phyloP scores from a whole-genome alignment of 2,888 invertebrate species.

The Dorcus parallelipipedus region DNA sequence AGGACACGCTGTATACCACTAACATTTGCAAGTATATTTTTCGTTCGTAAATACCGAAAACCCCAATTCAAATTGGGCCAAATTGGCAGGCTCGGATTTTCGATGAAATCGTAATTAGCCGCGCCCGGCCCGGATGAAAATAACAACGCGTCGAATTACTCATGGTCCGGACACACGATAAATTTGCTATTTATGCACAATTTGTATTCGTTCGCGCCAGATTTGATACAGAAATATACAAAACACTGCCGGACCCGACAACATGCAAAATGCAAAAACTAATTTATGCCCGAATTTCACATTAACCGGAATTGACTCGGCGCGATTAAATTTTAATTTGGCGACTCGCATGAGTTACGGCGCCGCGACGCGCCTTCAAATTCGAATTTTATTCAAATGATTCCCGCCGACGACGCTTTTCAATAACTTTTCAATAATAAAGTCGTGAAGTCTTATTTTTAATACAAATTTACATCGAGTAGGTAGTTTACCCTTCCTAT shows the following conservation, averaged over 20 bases:
- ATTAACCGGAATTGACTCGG: not conserved
- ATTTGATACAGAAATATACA: not conserved
- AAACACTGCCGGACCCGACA: not conserved
- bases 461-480: not conserved
- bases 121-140: too few species aligned
- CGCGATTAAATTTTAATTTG: not conserved
- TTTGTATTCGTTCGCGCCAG: constrained; percentile 5
- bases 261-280: not conserved
- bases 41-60: too few species aligned
- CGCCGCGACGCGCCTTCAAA: not conserved
- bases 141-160: too few species aligned
- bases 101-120: too few species aligned
- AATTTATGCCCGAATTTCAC: not conserved
- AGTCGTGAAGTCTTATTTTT: not conserved
- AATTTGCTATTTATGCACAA: constrained; percentile 9
- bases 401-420: not conserved
- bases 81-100: too few species aligned
- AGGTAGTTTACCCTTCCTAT: not conserved
- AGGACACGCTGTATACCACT: too few species aligned
- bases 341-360: not conserved
- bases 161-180: not conserved
- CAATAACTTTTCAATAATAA: not conserved
- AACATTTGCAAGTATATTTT: too few species aligned
- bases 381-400: not conserved
- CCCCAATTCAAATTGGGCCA: too few species aligned